phyloP scores from a whole-genome alignment of 2,797 vertebrate species.

The Hydrocynus forskahlii region DNA sequence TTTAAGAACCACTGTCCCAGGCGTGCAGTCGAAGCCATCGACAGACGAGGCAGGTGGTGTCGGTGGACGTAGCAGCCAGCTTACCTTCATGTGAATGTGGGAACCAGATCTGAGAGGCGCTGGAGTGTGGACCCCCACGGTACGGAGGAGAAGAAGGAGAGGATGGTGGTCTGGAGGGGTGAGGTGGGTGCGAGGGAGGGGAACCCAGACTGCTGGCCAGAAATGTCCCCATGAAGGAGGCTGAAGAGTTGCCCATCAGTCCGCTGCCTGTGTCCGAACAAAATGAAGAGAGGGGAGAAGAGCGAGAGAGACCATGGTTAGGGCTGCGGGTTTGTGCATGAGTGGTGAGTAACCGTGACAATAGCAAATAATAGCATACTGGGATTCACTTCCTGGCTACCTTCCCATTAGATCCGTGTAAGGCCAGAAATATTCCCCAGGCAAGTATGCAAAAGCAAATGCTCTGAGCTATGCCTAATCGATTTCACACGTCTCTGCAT shows the following conservation, averaged over 20 bases:
- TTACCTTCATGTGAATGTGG: conserved; percentile 97
- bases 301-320: conserved; percentile 30
- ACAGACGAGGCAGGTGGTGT: neutral
- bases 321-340: neutral
- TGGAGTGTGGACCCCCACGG: conserved; percentile 87
- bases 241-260: conserved; percentile 91
- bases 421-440: neutral
- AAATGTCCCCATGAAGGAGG: conserved; percentile 97
- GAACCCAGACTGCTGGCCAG: conserved; percentile 93
- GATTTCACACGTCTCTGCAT: neutral
- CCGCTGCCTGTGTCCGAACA: conserved; percentile 81
- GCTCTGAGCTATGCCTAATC: neutral
- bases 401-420: neutral
- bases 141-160: conserved; percentile 92
- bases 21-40: neutral
- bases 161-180: conserved; percentile 84
- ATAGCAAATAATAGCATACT: neutral
- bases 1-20: neutral
- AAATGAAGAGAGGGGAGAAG: conserved; percentile 57
- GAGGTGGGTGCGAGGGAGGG: conserved; percentile 84
- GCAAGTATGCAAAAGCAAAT: neutral
- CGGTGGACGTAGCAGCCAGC: conserved; percentile 3
- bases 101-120: conserved; percentile 96
- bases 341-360: conserved; percentile 7
- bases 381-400: neutral